These are phyloP conservation scores for Gibbula magus DNA, from an alignment of 2,888 invertebrate species.

Conservation along the genomic window DNA sequence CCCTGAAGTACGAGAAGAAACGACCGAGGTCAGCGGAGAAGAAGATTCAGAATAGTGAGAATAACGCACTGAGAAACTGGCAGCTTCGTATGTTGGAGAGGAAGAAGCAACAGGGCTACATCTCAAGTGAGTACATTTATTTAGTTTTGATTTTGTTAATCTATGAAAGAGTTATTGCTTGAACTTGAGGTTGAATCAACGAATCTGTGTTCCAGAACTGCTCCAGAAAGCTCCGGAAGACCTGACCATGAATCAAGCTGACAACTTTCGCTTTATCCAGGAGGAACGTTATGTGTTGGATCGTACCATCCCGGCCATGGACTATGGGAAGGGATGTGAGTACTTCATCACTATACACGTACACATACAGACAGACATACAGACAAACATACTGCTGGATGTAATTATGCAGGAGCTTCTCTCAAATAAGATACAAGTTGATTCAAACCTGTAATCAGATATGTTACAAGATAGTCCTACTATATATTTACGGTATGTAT, in stretches of 20 bases:
- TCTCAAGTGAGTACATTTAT: slow-evolving; percentile 61
- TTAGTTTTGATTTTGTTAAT: no score
- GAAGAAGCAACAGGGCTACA: slow-evolving; percentile 71
- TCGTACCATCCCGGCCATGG: slow-evolving; percentile 71
- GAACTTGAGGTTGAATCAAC: no score
- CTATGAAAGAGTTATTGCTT: no score
- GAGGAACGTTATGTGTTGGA: slow-evolving; percentile 73
- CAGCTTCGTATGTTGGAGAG: slow-evolving; percentile 72
- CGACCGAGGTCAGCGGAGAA: slow-evolving; percentile 30
- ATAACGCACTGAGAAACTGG: slow-evolving; percentile 74
- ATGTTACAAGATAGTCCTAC: no score
- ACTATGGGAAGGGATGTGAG: slow-evolving; percentile 75
- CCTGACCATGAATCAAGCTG: slow-evolving; percentile 74
- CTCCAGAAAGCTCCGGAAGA: slow-evolving; percentile 70
- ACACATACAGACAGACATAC: no score
- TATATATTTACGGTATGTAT: no score
- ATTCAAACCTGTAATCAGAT: no score
- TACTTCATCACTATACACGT: slow-evolving; percentile 14
- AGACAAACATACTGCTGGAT: no score
- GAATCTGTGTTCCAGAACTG: slow-evolving; percentile 56
- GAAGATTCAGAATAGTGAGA: slow-evolving; percentile 55
- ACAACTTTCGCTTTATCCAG: slow-evolving; percentile 67
- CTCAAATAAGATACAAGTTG: no score
- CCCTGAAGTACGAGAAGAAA: slow-evolving; percentile 70
- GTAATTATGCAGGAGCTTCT: no score